Evolutionary conservation across 1,140 invertebrate genomes (phyloP).

Genomic region (Magallana gigas): DNA sequence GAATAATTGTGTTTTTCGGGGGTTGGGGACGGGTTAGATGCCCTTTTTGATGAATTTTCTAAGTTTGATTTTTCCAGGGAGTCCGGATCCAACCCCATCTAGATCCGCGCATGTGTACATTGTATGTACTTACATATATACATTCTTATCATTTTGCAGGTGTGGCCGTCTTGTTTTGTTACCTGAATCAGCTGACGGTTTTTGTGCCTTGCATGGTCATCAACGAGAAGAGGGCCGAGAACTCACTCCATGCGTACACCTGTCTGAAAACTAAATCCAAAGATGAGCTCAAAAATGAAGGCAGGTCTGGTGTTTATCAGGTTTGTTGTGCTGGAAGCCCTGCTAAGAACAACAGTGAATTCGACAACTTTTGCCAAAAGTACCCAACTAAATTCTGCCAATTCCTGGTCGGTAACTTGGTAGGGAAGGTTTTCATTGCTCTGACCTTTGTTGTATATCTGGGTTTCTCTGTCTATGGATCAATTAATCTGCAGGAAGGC

Average conservation of each 20-base stretch:
- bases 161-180: conserved; percentile 63
- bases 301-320: neutral
- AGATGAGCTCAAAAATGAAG: conserved; percentile 22
- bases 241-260: conserved; percentile 56
- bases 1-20: no score
- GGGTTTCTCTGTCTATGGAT: conserved; percentile 45
- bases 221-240: conserved; percentile 52
- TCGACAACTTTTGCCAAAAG: conserved; percentile 54
- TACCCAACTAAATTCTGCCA: conserved; percentile 49
- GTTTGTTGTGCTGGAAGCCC: conserved; percentile 49
- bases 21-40: no score
- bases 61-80: no score
- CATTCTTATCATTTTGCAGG: conserved; percentile 44
- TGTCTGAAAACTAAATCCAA: conserved; percentile 46
- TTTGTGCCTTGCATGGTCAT: conserved; percentile 61
- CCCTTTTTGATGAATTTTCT: no score
- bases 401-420: conserved; percentile 38
- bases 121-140: neutral
- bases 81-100: no score
- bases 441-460: conserved; percentile 49
- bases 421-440: conserved; percentile 48
- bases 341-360: conserved; percentile 41
- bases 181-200: conserved; percentile 59
- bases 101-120: no score
- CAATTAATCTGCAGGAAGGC: conserved; percentile 46